Evolutionary conservation across 92 coral and sea anemone species (phyloP).

Genomic region (Muricea muricata): DNA sequence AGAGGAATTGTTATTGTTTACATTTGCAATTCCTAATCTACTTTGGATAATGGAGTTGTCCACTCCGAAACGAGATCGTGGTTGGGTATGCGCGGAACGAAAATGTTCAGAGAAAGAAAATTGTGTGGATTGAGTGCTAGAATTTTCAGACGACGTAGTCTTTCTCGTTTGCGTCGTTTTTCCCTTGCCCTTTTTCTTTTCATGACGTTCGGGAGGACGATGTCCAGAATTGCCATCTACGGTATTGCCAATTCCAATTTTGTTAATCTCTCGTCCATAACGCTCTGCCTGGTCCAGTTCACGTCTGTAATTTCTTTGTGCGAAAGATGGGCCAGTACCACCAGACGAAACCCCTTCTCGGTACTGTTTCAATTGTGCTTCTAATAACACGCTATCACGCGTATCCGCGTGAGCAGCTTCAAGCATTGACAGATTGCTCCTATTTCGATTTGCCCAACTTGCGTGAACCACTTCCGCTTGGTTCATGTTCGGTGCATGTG

Average conservation of each 20-base stretch:
- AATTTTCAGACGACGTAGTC: too few relatives aligned
- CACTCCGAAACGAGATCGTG: too few relatives aligned
- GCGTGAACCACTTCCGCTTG: constrained; percentile 44
- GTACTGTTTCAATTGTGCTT: constrained; percentile 11
- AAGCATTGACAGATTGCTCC: not conserved
- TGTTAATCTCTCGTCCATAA: not conserved
- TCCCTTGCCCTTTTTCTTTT: not conserved
- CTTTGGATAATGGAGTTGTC: too few relatives aligned
- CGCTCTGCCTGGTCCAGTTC: constrained; percentile 1
- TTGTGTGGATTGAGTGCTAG: too few relatives aligned
- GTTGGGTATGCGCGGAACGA: too few relatives aligned
- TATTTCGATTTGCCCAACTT: constrained; percentile 41
- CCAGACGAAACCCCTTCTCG: constrained; percentile 7
- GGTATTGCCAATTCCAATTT: not conserved
- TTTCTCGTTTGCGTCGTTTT: not conserved
- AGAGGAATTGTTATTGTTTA: too few relatives aligned
- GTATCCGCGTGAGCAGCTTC: constrained; percentile 2
- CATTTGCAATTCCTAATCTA: too few relatives aligned
- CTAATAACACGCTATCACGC: not conserved
- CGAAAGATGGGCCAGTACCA: not conserved
- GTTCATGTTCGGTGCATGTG: constrained; percentile 40
- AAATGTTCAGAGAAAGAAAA: too few relatives aligned
- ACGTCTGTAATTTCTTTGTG: not conserved
- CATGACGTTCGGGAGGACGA: not conserved
- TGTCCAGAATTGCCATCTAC: not conserved